Percentiles rank a stretch among this genome's conserved stretches.
phyloP scores from a whole-genome alignment of 2,113 vertebrate genomes.

The Thomomys bottae region DNA sequence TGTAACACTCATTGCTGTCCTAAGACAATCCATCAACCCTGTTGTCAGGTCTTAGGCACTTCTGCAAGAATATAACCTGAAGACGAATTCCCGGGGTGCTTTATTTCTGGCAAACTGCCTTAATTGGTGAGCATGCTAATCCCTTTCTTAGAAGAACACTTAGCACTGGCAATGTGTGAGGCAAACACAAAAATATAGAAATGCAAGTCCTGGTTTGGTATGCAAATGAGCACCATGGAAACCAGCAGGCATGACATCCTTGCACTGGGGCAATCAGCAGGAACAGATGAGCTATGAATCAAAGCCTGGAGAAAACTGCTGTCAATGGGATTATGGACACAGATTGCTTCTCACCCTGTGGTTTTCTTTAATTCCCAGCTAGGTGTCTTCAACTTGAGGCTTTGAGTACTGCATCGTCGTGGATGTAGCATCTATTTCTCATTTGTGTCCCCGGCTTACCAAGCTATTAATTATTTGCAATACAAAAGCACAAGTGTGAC shows the following conservation, averaged over 20 bases:
- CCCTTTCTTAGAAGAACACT: slow-evolving; percentile 78
- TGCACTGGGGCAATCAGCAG: slow-evolving; percentile 62
- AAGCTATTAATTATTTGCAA: not conserved
- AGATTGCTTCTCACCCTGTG: slow-evolving; percentile 64
- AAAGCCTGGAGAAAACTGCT: slow-evolving; percentile 77
- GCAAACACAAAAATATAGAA: slow-evolving; percentile 69
- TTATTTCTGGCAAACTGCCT: slow-evolving; percentile 72
- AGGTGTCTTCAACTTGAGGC: slow-evolving; percentile 47
- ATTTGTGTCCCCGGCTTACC: not conserved
- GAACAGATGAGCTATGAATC: slow-evolving; percentile 77
- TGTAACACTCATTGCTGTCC: not conserved
- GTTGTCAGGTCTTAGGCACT: not conserved
- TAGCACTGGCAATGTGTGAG: slow-evolving; percentile 61
- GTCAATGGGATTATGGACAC: slow-evolving; percentile 76
- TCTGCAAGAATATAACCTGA: slow-evolving; percentile 34
- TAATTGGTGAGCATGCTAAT: slow-evolving; percentile 60
- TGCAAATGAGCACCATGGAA: slow-evolving; percentile 84
- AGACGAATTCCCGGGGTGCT: slow-evolving; percentile 33
- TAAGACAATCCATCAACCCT: not conserved
- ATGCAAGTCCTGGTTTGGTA: slow-evolving; percentile 64
- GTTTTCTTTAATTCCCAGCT: slow-evolving; percentile 54
- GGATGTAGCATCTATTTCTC: slow-evolving; percentile 12
- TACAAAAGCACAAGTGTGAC: not conserved
- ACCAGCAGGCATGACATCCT: slow-evolving; percentile 65
- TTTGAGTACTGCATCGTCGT: slow-evolving; percentile 39